phyloP scores from a whole-genome alignment of 2,113 vertebrate genomes.

The Atherinomorus stipes region DNA sequence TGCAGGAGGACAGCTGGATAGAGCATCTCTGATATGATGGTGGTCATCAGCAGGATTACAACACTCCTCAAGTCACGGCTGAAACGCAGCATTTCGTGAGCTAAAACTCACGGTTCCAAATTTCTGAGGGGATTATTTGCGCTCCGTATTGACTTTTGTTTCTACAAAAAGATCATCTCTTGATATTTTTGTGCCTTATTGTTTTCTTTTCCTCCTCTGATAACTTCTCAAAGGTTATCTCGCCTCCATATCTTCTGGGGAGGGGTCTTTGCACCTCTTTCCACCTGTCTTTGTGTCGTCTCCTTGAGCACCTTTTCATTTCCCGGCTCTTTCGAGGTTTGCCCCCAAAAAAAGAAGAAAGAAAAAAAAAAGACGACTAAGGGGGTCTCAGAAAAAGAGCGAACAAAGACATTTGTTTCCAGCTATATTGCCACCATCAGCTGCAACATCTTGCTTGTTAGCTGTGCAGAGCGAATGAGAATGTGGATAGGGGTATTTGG shows the following conservation, averaged over 20 bases:
- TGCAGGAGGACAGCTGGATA: background rate
- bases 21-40: constrained; percentile 43
- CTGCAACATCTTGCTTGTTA: constrained; percentile 78
- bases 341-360: background rate
- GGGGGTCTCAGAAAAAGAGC: constrained; percentile 67
- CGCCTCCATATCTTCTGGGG: constrained; percentile 3
- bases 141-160: background rate
- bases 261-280: constrained; percentile 51
- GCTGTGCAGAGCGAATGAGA: constrained; percentile 69
- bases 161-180: background rate
- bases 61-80: constrained; percentile 1
- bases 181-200: constrained; percentile 17
- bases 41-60: constrained; percentile 12
- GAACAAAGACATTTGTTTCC: constrained; percentile 79
- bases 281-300: constrained; percentile 52
- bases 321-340: constrained; percentile 60
- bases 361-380: constrained; percentile 14
- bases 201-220: constrained; percentile 8
- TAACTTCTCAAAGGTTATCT: constrained; percentile 53
- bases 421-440: constrained; percentile 74
- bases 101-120: too few relatives aligned
- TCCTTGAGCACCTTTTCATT: constrained; percentile 60
- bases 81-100: background rate
- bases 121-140: too few relatives aligned
- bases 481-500: constrained; percentile 81